Base-by-base conservation (phyloP, 1,140 invertebrate species). In the Eriocheir sinensis region DNA sequence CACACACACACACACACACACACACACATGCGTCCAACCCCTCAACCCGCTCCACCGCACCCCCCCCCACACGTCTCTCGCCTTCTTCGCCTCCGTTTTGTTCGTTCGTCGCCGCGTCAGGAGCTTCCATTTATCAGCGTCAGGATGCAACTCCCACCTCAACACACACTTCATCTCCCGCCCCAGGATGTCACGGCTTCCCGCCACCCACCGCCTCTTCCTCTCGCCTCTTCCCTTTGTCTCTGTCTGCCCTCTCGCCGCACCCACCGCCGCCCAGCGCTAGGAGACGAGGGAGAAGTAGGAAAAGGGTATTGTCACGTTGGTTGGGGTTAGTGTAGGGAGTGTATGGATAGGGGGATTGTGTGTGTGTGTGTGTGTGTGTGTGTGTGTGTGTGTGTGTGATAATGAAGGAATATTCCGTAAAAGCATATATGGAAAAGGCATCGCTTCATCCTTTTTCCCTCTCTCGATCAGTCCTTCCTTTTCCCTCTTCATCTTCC, bases 51-150 rank as follows among this genome's bases (percentile, higher is more conserved):
- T 48, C 30, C 32, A 30, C 30, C 83, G 30, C 83, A 8, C 88
- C 32, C 93, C 38, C 72, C 85, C 80, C 86, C 34, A 94, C 93
- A 94, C 60, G 44, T 48, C 15, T 48, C 44, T 15, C 44, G 44
- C 4, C 21, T n/a, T n/a, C n/a, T n/a, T n/a, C n/a, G n/a, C n/a
- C n/a, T n/a, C 60, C 91, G 93, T 94, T 94, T 94, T 94, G 60
- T 91, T 91, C 91, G 93, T 94, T 89, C 91, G 79, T 72, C 86
- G 89, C 85, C 80, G 89, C 86, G 89, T 91, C 83, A 72, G 89
- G 80, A 90, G 89, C 86, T 80, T 89, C 91, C 89, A 94, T 94
- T 94, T 94, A 89, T 94, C 93, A 89, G 48, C 48, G 93, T 94
- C 93, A 89, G 48, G 93, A 81, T 81, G 93, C 89, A 91, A 94